Percentiles rank a stretch among this genome's conserved stretches.
These are phyloP conservation scores for Procapra przewalskii DNA, from an alignment of 2,113 vertebrate species.

Conservation along the genomic window DNA sequence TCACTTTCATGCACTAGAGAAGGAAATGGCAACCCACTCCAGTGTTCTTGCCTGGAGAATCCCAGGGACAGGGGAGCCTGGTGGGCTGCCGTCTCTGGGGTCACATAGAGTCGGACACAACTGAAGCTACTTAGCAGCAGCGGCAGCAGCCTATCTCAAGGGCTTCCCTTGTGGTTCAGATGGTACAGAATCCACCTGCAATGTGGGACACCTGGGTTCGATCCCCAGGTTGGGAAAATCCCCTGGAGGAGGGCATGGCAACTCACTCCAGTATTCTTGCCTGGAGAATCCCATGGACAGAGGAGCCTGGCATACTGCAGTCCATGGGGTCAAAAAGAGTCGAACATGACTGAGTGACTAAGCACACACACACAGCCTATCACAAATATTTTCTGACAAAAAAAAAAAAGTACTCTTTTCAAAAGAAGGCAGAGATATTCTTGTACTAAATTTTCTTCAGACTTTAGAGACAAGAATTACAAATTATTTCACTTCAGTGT, in stretches of 20 bases:
- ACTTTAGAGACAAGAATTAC: background rate
- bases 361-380: background rate
- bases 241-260: background rate
- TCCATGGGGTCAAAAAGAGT: background rate
- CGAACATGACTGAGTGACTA: background rate
- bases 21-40: too few relatives aligned
- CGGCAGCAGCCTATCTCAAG: background rate
- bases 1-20: too few relatives aligned
- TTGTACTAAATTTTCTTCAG: constrained; percentile 8
- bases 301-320: background rate
- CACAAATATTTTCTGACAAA: background rate
- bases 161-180: background rate
- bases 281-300: background rate
- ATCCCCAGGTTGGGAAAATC: background rate
- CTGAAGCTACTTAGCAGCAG: too few relatives aligned
- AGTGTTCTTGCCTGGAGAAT: too few relatives aligned
- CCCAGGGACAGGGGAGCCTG: too few relatives aligned
- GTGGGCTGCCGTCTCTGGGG: too few relatives aligned
- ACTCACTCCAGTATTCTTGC: background rate
- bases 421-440: background rate
- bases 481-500: background rate
- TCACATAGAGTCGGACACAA: too few relatives aligned
- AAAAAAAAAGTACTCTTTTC: background rate
- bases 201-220: background rate
- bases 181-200: background rate